Evolutionary conservation across 2,797 vertebrate species (phyloP), one percentile per base, ranked within the genome.

Genomic region (Trachurus trachurus): DNA sequence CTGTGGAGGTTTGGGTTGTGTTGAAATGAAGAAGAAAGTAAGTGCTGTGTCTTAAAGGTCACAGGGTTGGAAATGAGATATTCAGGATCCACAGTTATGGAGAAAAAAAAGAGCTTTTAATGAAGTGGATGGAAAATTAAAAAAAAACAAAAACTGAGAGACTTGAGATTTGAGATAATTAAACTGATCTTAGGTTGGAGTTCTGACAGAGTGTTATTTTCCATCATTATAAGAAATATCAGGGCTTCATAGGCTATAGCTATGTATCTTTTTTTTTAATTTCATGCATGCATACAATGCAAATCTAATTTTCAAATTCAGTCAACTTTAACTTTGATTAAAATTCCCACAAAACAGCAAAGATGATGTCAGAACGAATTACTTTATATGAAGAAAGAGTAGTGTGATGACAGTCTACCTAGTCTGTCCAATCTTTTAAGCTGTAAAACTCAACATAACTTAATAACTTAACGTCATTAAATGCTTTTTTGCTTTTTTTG

Each of bases 61-160:
- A 44, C 45, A 13, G 40, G 11, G 40, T 13, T 42, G 40, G 60
- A 70, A 64, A 81, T 52, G 19, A 56, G 6, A 61, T 9, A 56
- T 39, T 22, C 17, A 40, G 26, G n/a, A 15, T 81, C 66, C 47
- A 63, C 12, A 42, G 54, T 63, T 37, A 16, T 52, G 52, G 52
- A 81, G 42, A 44, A 78, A 26, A 66, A 21, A 40, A 64, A 12
- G 26, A 26, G 26, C 26, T 62, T 69, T 59, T 39, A 71, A 71
- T 76, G 66, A 66, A 54, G 68, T 59, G 49, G 44, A 31, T 53
- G 73, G 78, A 86, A 89, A 61, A 31, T 87, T 19, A 72, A 62
- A 60, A 22, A 50, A n/a, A n/a, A n/a, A n/a, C n/a, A n/a, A n/a
- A 26, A 26, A 26, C 56, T 54, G 60, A 73, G 50, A 5, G 54